Percentiles rank a stretch among this genome's conserved stretches.
Evolutionary conservation across 2,888 invertebrate species (phyloP).

Genomic region (Clostera curtula): DNA sequence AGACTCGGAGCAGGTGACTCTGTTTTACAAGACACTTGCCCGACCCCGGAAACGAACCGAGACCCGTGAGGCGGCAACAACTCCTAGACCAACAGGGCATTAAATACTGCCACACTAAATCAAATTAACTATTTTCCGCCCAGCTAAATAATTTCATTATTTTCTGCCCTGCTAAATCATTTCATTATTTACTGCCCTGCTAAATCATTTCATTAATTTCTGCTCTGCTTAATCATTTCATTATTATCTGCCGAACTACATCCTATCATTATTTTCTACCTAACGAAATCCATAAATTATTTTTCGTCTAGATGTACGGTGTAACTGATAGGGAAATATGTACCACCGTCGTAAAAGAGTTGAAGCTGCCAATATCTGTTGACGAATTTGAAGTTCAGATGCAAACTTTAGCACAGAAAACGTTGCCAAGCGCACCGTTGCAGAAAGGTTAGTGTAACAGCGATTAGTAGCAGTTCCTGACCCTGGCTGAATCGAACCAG

Average conservation of each 20-base stretch:
- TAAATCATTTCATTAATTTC: too few relatives aligned
- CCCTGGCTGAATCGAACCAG: not conserved
- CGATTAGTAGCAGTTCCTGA: not conserved
- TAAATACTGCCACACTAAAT: too few relatives aligned
- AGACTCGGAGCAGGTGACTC: too few relatives aligned
- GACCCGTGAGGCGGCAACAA: too few relatives aligned
- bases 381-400: slow-evolving; percentile 75
- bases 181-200: too few relatives aligned
- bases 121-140: too few relatives aligned
- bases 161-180: too few relatives aligned
- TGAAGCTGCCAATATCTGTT: slow-evolving; percentile 76
- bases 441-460: slow-evolving; percentile 66
- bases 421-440: slow-evolving; percentile 72
- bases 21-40: too few relatives aligned
- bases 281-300: not conserved
- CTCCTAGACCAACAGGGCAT: too few relatives aligned
- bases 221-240: not conserved
- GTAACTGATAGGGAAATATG: slow-evolving; percentile 54
- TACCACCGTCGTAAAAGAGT: slow-evolving; percentile 62
- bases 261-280: not conserved
- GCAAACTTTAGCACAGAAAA: slow-evolving; percentile 46
- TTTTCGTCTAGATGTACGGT: slow-evolving; percentile 35
- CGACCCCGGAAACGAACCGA: too few relatives aligned
- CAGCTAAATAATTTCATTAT: too few relatives aligned
- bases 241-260: not conserved